Evolutionary conservation across 2,888 invertebrate species (phyloP).

Genomic region (Papilio elwesi): DNA sequence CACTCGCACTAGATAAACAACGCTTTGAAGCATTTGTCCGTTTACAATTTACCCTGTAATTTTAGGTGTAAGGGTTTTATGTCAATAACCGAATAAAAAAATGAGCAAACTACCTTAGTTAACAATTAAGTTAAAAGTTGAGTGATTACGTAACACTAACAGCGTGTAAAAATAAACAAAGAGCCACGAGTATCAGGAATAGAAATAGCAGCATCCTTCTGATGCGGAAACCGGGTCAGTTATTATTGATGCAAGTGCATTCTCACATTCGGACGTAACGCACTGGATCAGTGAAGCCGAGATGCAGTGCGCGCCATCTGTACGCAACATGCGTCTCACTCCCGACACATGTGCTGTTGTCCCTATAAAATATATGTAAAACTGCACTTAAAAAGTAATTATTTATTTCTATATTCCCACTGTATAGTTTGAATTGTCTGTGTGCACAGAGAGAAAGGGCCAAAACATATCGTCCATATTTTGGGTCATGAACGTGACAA

Average conservation of each 20-base stretch:
- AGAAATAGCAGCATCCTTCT: conserved; percentile 55
- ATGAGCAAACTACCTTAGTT: conserved; percentile 5
- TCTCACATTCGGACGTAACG: conserved; percentile 38
- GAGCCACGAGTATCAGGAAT: conserved; percentile 47
- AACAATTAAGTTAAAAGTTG: conserved; percentile 37
- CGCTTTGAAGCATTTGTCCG: neutral
- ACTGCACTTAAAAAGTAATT: too few species aligned
- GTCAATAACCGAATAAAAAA: conserved; percentile 22
- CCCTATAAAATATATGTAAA: too few species aligned
- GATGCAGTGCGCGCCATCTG: conserved; percentile 17
- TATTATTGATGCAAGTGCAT: conserved; percentile 56
- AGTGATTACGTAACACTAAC: conserved; percentile 34
- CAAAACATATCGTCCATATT: neutral
- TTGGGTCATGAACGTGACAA: too few species aligned
- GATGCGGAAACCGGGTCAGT: conserved; percentile 62
- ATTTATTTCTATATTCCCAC: too few species aligned
- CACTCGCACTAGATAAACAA: too few species aligned
- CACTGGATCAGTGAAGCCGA: conserved; percentile 14
- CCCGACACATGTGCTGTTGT: conserved; percentile 8
- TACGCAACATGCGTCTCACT: conserved; percentile 10
- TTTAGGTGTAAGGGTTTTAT: conserved; percentile 25
- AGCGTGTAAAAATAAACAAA: conserved; percentile 40
- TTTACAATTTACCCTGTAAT: conserved; percentile 19
- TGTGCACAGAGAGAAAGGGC: neutral
- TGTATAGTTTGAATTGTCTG: too few species aligned